phyloP scores from a whole-genome alignment of 2,113 vertebrate genomes.

The Muscicapa adusta region DNA sequence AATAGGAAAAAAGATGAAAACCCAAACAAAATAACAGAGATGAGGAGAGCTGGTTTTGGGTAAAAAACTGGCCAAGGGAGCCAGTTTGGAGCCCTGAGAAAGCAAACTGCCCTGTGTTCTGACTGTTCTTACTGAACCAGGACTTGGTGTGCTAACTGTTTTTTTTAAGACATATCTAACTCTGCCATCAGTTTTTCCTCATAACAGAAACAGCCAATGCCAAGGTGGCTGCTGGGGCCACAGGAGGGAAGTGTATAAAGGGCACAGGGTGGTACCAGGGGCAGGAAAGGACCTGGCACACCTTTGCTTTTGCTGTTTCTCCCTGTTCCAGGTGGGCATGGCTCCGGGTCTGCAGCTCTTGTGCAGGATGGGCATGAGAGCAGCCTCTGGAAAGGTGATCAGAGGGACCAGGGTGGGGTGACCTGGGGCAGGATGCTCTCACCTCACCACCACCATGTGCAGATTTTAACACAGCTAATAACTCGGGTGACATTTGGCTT shows the following conservation, averaged over 20 bases:
- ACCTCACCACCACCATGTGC: not conserved
- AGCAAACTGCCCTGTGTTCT: not conserved
- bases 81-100: not conserved
- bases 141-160: not conserved
- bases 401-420: not conserved
- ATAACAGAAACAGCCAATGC: not conserved
- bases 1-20: not conserved
- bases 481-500: not conserved
- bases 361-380: accelerated
- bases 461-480: not conserved
- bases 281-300: not conserved
- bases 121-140: not conserved
- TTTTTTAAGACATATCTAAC: not conserved
- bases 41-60: not conserved
- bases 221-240: not conserved
- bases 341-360: not conserved
- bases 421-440: not conserved
- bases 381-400: not conserved
- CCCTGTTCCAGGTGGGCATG: not conserved
- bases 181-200: not conserved
- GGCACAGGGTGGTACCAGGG: not conserved
- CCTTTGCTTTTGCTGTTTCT: not conserved
- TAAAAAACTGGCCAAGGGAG: not conserved
- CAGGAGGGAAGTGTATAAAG: not conserved
- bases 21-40: not conserved